A percentile compares a stretch with the other conserved stretches of the same genome.
phyloP scores from a whole-genome alignment of 2,888 invertebrate genomes.

The Flexamia atlantica region DNA sequence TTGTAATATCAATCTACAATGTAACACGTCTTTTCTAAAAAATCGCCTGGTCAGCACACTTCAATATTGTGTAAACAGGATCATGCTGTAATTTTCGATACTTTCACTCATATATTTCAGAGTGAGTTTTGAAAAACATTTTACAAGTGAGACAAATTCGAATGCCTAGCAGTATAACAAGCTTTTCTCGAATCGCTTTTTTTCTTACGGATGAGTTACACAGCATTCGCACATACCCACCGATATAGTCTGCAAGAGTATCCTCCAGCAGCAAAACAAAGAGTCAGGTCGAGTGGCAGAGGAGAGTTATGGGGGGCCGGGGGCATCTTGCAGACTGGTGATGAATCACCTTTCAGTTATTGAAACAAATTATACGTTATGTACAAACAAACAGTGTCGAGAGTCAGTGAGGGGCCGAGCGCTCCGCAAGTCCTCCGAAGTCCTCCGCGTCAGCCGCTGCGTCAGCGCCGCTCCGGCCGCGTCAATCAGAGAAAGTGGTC shows the following conservation, averaged over 20 bases:
- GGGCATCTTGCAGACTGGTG: slow-evolving; percentile 39
- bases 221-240: background rate
- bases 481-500: slow-evolving; percentile 1
- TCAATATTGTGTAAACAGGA: too few species aligned
- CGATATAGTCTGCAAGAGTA: background rate
- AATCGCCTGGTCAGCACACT: too few species aligned
- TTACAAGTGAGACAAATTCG: too few species aligned
- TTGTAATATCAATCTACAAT: too few species aligned
- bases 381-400: slow-evolving; percentile 34
- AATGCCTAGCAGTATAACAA: too few species aligned
- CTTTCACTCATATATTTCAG: too few species aligned
- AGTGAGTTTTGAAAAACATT: too few species aligned
- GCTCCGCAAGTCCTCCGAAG: background rate
- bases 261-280: slow-evolving; percentile 19
- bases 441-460: background rate
- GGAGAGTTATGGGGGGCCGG: slow-evolving; percentile 33
- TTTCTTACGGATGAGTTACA: too few species aligned
- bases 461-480: background rate
- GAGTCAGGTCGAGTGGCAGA: slow-evolving; percentile 14
- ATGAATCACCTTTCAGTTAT: slow-evolving; percentile 50
- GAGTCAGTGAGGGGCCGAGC: background rate
- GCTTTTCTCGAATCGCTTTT: too few species aligned
- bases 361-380: slow-evolving; percentile 58
- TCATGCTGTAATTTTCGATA: too few species aligned
- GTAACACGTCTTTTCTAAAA: too few species aligned